Evolutionary conservation across 1,140 invertebrate genomes (phyloP).

Genomic region (Mamestra configurata): DNA sequence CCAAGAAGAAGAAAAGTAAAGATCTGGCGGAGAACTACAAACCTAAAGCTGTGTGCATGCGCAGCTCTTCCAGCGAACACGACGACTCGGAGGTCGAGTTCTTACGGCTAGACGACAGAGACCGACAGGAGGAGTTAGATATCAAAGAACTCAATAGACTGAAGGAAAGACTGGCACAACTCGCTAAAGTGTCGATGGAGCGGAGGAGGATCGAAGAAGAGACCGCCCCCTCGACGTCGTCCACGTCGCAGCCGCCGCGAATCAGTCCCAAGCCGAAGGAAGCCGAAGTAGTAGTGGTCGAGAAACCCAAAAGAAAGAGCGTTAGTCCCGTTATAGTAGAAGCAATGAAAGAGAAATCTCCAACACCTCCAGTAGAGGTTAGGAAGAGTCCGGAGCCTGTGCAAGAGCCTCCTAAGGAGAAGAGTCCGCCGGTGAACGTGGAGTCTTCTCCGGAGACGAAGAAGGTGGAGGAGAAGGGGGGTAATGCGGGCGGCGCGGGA

Average conservation of each 20-base stretch:
- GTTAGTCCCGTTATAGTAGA: conserved; percentile 2
- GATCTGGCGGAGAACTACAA: conserved; percentile 70
- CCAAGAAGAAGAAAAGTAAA: conserved; percentile 76
- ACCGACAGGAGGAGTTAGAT: conserved; percentile 84
- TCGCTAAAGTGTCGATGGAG: conserved; percentile 82
- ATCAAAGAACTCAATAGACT: conserved; percentile 89
- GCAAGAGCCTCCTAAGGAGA: conserved; percentile 61
- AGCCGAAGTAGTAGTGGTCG: conserved; percentile 41
- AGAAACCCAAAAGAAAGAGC: conserved; percentile 27
- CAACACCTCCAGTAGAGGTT: conserved; percentile 35
- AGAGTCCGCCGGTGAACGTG: conserved; percentile 65
- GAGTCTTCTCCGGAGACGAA: conserved; percentile 71
- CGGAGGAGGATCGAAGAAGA: conserved; percentile 65
- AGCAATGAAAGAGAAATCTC: conserved; percentile 52
- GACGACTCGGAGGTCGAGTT: conserved; percentile 87
- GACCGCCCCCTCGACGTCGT: conserved; percentile 74
- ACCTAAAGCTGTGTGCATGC: conserved; percentile 89
- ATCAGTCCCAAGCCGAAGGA: conserved; percentile 16
- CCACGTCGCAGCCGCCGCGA: conserved; percentile 51
- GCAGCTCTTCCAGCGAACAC: conserved; percentile 89
- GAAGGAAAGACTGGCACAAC: conserved; percentile 77
- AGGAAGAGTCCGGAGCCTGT: conserved; percentile 67
- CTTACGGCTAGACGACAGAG: conserved; percentile 78
- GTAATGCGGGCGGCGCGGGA: conserved; percentile 46
- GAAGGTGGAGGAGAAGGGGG: conserved; percentile 62